Base-by-base conservation (phyloP, 2,888 invertebrate genomes). In the Invenusta paracnida region DNA sequence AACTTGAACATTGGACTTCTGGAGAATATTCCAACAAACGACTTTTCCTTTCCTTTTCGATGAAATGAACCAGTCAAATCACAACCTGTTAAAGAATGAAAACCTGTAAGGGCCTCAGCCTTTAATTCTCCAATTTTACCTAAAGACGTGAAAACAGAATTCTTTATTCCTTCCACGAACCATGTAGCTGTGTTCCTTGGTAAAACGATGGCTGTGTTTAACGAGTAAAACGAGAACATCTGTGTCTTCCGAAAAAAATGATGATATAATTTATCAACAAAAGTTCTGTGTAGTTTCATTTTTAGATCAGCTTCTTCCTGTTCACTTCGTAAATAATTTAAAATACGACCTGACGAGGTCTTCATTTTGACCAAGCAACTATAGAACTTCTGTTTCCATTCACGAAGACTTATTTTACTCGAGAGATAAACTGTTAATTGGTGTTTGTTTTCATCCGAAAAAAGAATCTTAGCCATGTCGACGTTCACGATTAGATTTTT, bases 271-370 rank as follows among this genome's bases (percentile, higher is more conserved):
- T 73, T 73, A 73, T 73, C 73, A 73, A 73, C 73, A 23, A 73
- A 73, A 73, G 73, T 73, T 73, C 73, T 23, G 73, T 73, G 73
- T 73, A 73, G 73, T 73, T 13, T 73, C 11, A 73, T 73, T 73
- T 73, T 73, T 73, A 23, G 5, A 13, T 73, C 25, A 73, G 73
- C 25, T 73, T 73, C 73, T 73, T 73, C 73, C 73, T n/a, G 73
- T 73, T 73, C 73, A 73, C 73, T n/a, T 73, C 27, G 73, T 73
- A 73, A 73, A 73, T 73, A 73, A 73, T 73, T 73, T 73, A 73
- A 73, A 73, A 23, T 73, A 73, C 27, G 23, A 23, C 73, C 73
- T 73, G 73, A 73, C 73, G 73, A 73, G 73, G 27, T 13, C 73
- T 73, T 73, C 25, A 73, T 23, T 73, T 73, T 23, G 73, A 13